Evolutionary conservation across 2,888 invertebrate genomes (phyloP).

Genomic region (Myopa tessellatipennis): DNA sequence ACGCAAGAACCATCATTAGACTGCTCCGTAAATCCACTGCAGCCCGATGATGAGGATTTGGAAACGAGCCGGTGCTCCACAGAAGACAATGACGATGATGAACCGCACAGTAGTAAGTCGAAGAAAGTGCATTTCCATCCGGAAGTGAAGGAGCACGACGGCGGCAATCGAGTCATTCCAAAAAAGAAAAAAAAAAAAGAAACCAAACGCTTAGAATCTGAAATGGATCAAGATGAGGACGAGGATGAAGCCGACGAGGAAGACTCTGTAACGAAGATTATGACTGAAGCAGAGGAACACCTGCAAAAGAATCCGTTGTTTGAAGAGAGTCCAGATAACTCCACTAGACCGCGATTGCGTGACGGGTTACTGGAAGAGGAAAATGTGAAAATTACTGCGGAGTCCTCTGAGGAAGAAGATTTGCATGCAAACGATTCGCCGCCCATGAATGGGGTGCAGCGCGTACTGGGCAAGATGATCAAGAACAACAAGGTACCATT

Average conservation of each 20-base stretch:
- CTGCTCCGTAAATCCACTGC: slow-evolving; percentile 18
- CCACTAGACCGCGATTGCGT: slow-evolving; percentile 49
- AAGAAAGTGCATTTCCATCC: slow-evolving; percentile 61
- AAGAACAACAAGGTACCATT: slow-evolving; percentile 56
- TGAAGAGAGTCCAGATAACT: slow-evolving; percentile 44
- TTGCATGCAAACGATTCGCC: slow-evolving; percentile 54
- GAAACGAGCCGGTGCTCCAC: slow-evolving; percentile 40
- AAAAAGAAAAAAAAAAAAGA: slow-evolving; percentile 53
- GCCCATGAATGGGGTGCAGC: slow-evolving; percentile 61
- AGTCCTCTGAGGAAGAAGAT: slow-evolving; percentile 48
- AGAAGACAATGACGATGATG: slow-evolving; percentile 48
- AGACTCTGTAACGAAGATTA: slow-evolving; percentile 57
- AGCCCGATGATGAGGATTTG: slow-evolving; percentile 27
- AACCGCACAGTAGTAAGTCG: slow-evolving; percentile 45
- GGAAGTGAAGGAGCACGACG: slow-evolving; percentile 58
- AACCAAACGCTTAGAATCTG: slow-evolving; percentile 36
- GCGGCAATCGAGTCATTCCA: slow-evolving; percentile 53
- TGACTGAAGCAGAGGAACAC: slow-evolving; percentile 58
- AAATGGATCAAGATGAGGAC: slow-evolving; percentile 45
- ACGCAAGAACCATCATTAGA: slow-evolving; percentile 41
- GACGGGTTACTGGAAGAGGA: slow-evolving; percentile 53
- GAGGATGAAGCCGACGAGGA: slow-evolving; percentile 53
- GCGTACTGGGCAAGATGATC: slow-evolving; percentile 58
- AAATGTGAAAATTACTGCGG: slow-evolving; percentile 48
- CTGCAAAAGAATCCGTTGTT: slow-evolving; percentile 57